phyloP scores from a whole-genome alignment of 2,888 invertebrate genomes.

The Dasypogon diadema region DNA sequence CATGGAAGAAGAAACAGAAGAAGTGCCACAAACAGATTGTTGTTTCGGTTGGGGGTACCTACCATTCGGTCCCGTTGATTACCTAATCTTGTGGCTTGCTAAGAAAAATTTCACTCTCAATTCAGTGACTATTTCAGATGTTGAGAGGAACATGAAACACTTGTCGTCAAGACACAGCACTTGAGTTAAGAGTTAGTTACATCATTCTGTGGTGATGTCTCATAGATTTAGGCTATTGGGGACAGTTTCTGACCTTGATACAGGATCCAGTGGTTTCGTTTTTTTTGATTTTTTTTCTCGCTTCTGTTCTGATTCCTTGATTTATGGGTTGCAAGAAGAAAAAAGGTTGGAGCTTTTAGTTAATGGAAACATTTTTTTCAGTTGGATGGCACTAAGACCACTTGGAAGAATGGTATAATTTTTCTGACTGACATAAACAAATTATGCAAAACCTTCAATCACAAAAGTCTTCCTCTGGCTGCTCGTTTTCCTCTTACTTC shows the following conservation, averaged over 20 bases:
- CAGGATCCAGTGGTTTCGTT: not conserved
- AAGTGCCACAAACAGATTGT: constrained; percentile 39
- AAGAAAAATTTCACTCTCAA: constrained; percentile 3
- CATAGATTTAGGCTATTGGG: constrained; percentile 26
- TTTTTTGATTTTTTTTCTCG: not conserved
- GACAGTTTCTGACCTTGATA: constrained; percentile 27
- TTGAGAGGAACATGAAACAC: constrained; percentile 30
- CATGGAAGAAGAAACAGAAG: constrained; percentile 1
- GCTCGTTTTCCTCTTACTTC: not conserved
- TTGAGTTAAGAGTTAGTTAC: constrained; percentile 40
- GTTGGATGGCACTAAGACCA: not conserved
- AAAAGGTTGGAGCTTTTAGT: not conserved
- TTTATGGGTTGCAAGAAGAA: constrained; percentile 10
- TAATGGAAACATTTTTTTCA: constrained; percentile 7
- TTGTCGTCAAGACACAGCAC: constrained; percentile 30
- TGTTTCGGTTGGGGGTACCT: not conserved
- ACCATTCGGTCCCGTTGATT: too few relatives aligned
- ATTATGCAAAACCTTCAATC: not conserved
- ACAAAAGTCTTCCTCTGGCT: not conserved
- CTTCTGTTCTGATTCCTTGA: not conserved
- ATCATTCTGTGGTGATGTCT: constrained; percentile 34
- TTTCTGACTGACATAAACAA: too few relatives aligned
- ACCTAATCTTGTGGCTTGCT: not conserved
- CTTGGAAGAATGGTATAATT: not conserved
- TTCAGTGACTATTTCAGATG: not conserved